Percentiles rank a stretch among this genome's conserved stretches.
Evolutionary conservation across 2,888 invertebrate genomes (phyloP).

Genomic region (Parnassius glacialis): DNA sequence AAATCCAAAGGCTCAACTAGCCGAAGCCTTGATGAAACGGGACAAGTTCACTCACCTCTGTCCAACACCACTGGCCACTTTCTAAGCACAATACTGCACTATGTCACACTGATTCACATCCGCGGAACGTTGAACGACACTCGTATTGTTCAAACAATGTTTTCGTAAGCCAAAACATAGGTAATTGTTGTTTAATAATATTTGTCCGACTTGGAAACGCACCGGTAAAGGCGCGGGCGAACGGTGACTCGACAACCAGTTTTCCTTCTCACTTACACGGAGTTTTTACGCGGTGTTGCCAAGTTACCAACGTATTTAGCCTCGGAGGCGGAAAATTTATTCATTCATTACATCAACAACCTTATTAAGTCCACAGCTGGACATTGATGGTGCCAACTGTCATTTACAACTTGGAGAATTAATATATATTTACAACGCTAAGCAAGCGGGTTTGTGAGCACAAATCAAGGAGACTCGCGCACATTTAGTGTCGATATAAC

Average conservation of each 20-base stretch:
- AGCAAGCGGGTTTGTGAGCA: no score
- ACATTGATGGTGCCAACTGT: no score
- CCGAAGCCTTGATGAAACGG: slow-evolving; percentile 49
- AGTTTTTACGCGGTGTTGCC: slow-evolving; percentile 52
- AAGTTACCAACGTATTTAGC: slow-evolving; percentile 32
- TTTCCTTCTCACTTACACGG: slow-evolving; percentile 67
- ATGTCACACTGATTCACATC: slow-evolving; percentile 28
- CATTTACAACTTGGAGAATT: no score
- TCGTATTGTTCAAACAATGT: slow-evolving; percentile 48
- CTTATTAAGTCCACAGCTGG: no score
- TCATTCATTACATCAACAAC: no score
- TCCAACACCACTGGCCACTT: slow-evolving; percentile 46
- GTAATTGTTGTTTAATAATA: slow-evolving; percentile 63
- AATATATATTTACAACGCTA: no score
- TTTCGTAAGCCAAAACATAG: slow-evolving; percentile 50
- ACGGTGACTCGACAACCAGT: slow-evolving; percentile 58
- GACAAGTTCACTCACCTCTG: slow-evolving; percentile 66
- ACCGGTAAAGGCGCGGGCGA: slow-evolving; percentile 47
- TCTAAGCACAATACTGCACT: slow-evolving; percentile 44
- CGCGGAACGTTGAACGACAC: slow-evolving; percentile 32
- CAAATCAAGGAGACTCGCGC: no score
- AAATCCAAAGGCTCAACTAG: slow-evolving; percentile 42
- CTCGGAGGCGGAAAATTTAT: no score
- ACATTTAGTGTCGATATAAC: no score
- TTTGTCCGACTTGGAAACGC: slow-evolving; percentile 56